These are phyloP conservation scores for Galaxias olidus DNA, from an alignment of 2,797 vertebrate species.

Conservation along the genomic window DNA sequence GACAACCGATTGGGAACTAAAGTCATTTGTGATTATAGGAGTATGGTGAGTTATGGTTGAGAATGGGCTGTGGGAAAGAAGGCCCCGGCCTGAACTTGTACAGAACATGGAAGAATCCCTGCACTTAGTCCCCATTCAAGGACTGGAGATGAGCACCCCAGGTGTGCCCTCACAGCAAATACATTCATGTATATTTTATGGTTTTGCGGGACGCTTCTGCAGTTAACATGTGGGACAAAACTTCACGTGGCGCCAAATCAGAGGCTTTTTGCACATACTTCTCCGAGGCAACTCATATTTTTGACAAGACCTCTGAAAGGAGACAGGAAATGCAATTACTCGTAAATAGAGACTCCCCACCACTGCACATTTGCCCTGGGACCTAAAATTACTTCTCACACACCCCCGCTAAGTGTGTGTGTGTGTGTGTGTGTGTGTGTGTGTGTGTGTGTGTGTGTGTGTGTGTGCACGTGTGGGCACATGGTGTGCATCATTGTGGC, in stretches of 20 bases:
- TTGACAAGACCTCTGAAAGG: constrained; percentile 38
- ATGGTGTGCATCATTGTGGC: constrained; percentile 64
- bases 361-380: constrained; percentile 69
- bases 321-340: constrained; percentile 77
- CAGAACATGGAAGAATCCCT: too few relatives aligned
- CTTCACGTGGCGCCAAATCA: constrained; percentile 46
- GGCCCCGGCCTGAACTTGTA: too few relatives aligned
- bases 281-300: constrained; percentile 56
- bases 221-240: constrained; percentile 43
- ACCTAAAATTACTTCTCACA: constrained; percentile 69
- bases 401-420: constrained; percentile 45
- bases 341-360: constrained; percentile 76
- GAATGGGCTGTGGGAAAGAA: too few relatives aligned
- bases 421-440: constrained; percentile 27
- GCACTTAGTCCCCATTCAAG: too few relatives aligned
- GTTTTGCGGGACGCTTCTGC: constrained; percentile 17
- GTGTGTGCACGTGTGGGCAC: constrained; percentile 30
- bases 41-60: too few relatives aligned
- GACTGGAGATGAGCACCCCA: not conserved
- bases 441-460: constrained; percentile 33
- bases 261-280: constrained; percentile 60
- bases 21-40: too few relatives aligned
- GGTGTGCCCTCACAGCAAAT: not conserved
- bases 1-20: too few relatives aligned
- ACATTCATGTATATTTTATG: constrained; percentile 35